Evolutionary conservation across 1,140 invertebrate genomes (phyloP), one percentile per base, ranked within the genome.

Genomic region (Mactra quadrangularis): DNA sequence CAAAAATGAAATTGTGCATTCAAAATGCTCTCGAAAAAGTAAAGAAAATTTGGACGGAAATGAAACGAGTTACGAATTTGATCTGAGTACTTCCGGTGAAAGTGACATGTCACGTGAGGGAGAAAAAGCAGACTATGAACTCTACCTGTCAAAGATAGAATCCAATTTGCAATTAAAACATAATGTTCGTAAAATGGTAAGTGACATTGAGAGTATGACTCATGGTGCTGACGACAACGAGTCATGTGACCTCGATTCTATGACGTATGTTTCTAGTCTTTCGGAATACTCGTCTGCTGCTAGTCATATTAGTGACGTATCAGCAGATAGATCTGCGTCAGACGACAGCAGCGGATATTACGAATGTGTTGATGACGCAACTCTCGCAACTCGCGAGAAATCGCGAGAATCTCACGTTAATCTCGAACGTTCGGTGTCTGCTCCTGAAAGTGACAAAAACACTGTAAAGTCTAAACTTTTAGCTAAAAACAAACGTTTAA

Each of bases 61-160:
- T 47, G 89, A 90, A 50, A 89, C 87, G 13, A 81, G 85, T 29
- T 88, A 76, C 45, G 89, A 89, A 60, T 90, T 86, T 64, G 89
- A 90, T 75, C 76, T 90, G 55, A 89, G 88, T 72, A 86, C 89
- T 7, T 90, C 89, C 53, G 85, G 84, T 78, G 89, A 88, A 74
- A 86, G 87, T 75, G 86, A 89, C 29, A 76, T 85, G 31, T 75
- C 85, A 1, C 84, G 75, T 25, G 50, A 45, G 29, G 86, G 89
- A 55, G 84, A 86, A 27, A 60, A 81, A 11, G 85, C 66, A 50
- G 82, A 78, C 55, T 90, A 90, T 66, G 85, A 87, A 19, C 75
- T 86, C 15, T 87, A 87, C 62, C 66, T 90, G 25, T 86, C 87
- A 35, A 89, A 89, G 83, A 86, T 89, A 3, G 85, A 87, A 75